Percentiles rank a stretch among this genome's conserved stretches.
phyloP scores from a whole-genome alignment of 2,888 invertebrate genomes.

The Vanessa cardui region DNA sequence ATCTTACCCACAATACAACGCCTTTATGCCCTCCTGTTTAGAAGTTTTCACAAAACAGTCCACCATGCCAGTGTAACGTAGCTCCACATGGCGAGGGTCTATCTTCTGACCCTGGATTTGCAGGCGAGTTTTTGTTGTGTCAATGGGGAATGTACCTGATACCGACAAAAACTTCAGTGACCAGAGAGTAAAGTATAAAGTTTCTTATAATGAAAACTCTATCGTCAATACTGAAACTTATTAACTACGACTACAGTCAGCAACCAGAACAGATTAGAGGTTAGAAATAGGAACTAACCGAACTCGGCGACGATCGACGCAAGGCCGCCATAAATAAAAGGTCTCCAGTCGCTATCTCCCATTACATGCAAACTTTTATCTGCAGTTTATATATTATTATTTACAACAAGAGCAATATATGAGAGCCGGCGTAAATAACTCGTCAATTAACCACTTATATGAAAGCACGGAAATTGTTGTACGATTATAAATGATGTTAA shows the following conservation, averaged over 20 bases:
- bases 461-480: neutral
- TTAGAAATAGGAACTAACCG: slow-evolving; percentile 82
- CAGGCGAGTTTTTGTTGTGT: slow-evolving; percentile 96
- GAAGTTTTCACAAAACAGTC: slow-evolving; percentile 95
- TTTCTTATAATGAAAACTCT: neutral
- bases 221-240: neutral
- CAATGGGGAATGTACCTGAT: slow-evolving; percentile 97
- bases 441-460: neutral
- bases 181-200: slow-evolving; percentile 22
- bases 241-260: neutral
- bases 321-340: slow-evolving; percentile 96
- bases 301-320: slow-evolving; percentile 97
- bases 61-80: slow-evolving; percentile 94
- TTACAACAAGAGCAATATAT: slow-evolving; percentile 9
- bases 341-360: slow-evolving; percentile 94
- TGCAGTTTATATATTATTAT: slow-evolving; percentile 17
- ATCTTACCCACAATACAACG: slow-evolving; percentile 87
- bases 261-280: slow-evolving; percentile 3
- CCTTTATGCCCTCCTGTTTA: slow-evolving; percentile 92
- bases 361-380: slow-evolving; percentile 75
- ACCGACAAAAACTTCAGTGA: slow-evolving; percentile 23
- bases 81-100: slow-evolving; percentile 87
- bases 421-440: slow-evolving; percentile 19
- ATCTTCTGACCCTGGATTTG: slow-evolving; percentile 96
- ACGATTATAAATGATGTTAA: neutral